Percentiles rank a stretch among this genome's conserved stretches.
Evolutionary conservation across 2,797 vertebrate species (phyloP).

Genomic region (Dryobates pubescens): DNA sequence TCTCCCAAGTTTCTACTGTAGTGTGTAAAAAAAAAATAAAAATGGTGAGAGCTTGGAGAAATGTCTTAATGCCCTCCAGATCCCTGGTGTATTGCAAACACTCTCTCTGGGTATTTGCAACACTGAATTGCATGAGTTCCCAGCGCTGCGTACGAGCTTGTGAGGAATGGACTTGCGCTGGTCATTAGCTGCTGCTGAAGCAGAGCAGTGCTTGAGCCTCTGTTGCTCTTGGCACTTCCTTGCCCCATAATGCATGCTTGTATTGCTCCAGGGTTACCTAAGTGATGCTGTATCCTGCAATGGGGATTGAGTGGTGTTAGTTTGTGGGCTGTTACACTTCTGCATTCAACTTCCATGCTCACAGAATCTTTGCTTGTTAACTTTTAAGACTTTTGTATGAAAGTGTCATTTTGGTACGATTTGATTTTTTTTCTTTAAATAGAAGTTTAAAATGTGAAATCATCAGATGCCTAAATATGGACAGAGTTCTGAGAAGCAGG

Average conservation of each 20-base stretch:
- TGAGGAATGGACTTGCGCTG: not conserved
- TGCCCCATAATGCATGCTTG: not conserved
- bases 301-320: not conserved
- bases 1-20: not conserved
- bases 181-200: not conserved
- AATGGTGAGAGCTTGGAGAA: not conserved
- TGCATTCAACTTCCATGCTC: not conserved
- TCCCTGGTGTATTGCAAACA: not conserved
- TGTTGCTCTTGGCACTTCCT: not conserved
- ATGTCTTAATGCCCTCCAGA: not conserved
- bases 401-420: not conserved
- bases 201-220: not conserved
- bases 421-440: not conserved
- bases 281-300: not conserved
- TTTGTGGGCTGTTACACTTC: not conserved
- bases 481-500: not conserved
- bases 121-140: not conserved
- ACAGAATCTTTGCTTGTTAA: not conserved
- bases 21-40: not conserved
- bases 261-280: not conserved
- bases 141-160: not conserved
- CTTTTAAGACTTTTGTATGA: not conserved
- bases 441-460: not conserved
- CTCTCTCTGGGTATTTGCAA: not conserved
- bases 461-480: not conserved